Percentiles rank a stretch among this genome's conserved stretches.
These are phyloP conservation scores for Chorisops tibialis DNA, from an alignment of 2,888 invertebrate species.

Conservation along the genomic window DNA sequence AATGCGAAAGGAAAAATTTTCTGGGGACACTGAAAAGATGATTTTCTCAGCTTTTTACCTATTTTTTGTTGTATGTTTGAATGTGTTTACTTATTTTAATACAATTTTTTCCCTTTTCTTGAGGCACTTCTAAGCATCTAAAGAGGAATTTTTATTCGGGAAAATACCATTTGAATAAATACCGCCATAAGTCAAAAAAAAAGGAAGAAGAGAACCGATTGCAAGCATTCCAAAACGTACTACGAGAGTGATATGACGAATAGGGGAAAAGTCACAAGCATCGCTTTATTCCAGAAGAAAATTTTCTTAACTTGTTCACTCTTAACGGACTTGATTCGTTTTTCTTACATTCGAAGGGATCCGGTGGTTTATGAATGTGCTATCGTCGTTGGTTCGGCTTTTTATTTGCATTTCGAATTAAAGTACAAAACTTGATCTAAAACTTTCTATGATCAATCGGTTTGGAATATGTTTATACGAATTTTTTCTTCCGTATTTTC, in stretches of 20 bases:
- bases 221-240: background rate
- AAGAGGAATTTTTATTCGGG: conserved; percentile 9
- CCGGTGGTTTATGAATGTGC: background rate
- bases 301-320: conserved; percentile 12
- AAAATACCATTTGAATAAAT: conserved; percentile 20
- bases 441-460: conserved; percentile 19
- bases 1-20: too few species aligned
- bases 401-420: conserved; percentile 22
- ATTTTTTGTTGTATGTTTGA: too few species aligned
- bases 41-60: too few species aligned
- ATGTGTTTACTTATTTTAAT: background rate
- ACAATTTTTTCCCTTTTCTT: background rate
- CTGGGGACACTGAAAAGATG: too few species aligned
- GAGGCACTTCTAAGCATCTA: conserved; percentile 8
- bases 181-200: background rate
- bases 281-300: conserved; percentile 11
- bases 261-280: background rate
- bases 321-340: background rate
- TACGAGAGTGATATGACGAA: background rate
- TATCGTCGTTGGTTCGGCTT: background rate
- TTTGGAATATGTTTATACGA: conserved; percentile 13
- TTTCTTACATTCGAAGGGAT: too few species aligned
- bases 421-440: conserved; percentile 19
- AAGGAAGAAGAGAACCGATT: background rate
- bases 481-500: background rate